Base-by-base conservation (phyloP, 1,140 invertebrate species). In the Philopotamus ludificatus region DNA sequence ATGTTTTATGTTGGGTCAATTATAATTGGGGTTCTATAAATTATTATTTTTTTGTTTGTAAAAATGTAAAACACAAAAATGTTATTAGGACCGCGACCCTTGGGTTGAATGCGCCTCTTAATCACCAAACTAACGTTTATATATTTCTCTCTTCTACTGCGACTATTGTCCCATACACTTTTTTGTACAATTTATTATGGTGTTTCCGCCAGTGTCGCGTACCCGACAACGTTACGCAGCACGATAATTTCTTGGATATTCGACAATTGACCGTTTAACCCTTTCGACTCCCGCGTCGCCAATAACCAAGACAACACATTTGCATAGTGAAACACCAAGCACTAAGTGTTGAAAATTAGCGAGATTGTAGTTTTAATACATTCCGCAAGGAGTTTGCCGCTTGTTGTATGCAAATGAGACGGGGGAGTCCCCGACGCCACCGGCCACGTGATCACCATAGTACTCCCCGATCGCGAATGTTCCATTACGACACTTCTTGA, bases 321-420 rank as follows among this genome's bases (percentile, higher is more conserved):
- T 60, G 42, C 42, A 57, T 57, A 57, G 54, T 8, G 21, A 18
- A 20, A 34, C 41, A 39, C 41, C 23, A 49, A 45, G 57, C 47
- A 42, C 28, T 60, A 60, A 60, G 41, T 34, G 57, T 60, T 47
- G 57, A 60, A 60, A 60, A 60, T 60, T 60, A 60, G 21, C 28
- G 57, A 60, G 57, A 60, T 60, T 60, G 57, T 34, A 42, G 57
- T 60, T 60, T 60, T 60, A 60, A 60, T 60, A 60, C 55, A 59
- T 59, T 59, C 34, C 34, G 34, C 57, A 47, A 60, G 57, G 57
- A 60, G 41, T 60, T 60, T 47, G 57, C 16, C 41, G 57, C 16
- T 60, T 60, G 57, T 47, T 60, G 28, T 60, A 60, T 60, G 57
- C 57, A 60, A 60, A 60, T 60, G 44, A 49, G 34, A 20, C n/a